Evolutionary conservation across 2,797 vertebrate species (phyloP).

Genomic region (Chloroceryle amazona): DNA sequence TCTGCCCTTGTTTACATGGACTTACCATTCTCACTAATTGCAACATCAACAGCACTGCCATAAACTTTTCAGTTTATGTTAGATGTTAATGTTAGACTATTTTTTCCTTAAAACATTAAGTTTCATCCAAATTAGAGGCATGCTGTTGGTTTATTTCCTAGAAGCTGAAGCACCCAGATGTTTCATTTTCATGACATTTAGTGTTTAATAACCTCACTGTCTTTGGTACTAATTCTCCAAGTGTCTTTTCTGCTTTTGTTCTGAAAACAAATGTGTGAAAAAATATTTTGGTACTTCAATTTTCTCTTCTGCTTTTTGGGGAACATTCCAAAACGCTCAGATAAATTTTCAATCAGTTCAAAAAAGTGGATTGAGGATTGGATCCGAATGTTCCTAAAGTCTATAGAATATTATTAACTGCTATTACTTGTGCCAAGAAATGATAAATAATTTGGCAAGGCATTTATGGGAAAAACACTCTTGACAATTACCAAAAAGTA

Average conservation of each 20-base stretch:
- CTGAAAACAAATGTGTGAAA: not conserved
- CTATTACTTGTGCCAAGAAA: not conserved
- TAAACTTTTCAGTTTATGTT: not conserved
- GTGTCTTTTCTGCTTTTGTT: not conserved
- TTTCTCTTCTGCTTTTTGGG: not conserved
- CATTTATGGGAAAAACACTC: not conserved
- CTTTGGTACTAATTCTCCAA: not conserved
- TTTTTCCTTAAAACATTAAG: not conserved
- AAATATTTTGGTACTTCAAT: not conserved
- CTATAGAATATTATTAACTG: not conserved
- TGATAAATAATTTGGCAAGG: not conserved
- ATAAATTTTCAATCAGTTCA: not conserved
- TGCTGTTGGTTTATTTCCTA: conserved; percentile 4
- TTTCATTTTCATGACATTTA: conserved; percentile 33
- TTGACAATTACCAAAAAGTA: not conserved
- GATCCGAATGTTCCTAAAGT: not conserved
- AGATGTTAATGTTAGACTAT: not conserved
- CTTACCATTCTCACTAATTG: not conserved
- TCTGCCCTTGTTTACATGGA: not conserved
- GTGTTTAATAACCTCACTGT: conserved; percentile 3
- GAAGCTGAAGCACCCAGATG: not conserved
- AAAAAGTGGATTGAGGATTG: not conserved
- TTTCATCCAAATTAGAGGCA: conserved; percentile 4
- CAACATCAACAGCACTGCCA: not conserved
- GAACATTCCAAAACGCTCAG: not conserved